A percentile compares a stretch with the other conserved stretches of the same genome.
phyloP scores from a whole-genome alignment of 1,140 invertebrate species.

The Cherax quadricarinatus region DNA sequence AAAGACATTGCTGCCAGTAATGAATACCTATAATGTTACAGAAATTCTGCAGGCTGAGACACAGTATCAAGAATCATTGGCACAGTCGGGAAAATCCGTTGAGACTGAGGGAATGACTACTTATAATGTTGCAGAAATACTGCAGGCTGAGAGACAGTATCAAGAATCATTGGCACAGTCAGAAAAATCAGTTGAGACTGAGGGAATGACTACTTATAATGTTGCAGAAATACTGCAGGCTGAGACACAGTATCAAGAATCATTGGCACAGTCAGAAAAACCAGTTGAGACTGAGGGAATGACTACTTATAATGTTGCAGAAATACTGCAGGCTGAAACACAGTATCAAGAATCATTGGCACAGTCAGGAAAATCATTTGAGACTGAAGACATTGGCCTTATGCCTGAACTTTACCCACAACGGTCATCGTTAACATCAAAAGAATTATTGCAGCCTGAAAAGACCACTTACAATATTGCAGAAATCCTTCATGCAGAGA shows the following conservation, averaged over 20 bases:
- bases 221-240: not conserved
- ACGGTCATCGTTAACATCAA: not conserved
- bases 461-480: conserved; percentile 15
- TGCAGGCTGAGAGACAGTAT: not conserved
- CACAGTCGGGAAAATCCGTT: no score
- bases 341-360: not conserved
- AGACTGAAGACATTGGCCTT: not conserved
- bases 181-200: not conserved
- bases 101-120: not conserved
- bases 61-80: not conserved
- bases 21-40: conserved; percentile 1
- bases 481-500: conserved; percentile 29
- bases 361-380: not conserved
- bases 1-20: not conserved
- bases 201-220: not conserved
- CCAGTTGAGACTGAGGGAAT: not conserved
- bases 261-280: not conserved
- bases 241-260: not conserved
- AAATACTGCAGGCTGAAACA: not conserved
- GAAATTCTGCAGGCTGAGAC: conserved; percentile 1
- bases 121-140: conserved; percentile 1
- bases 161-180: not conserved
- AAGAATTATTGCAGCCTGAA: not conserved
- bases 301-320: not conserved
- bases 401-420: not conserved